These are phyloP conservation scores for Urosaurus nigricauda DNA, from an alignment of 2,797 vertebrate genomes.

Conservation along the genomic window DNA sequence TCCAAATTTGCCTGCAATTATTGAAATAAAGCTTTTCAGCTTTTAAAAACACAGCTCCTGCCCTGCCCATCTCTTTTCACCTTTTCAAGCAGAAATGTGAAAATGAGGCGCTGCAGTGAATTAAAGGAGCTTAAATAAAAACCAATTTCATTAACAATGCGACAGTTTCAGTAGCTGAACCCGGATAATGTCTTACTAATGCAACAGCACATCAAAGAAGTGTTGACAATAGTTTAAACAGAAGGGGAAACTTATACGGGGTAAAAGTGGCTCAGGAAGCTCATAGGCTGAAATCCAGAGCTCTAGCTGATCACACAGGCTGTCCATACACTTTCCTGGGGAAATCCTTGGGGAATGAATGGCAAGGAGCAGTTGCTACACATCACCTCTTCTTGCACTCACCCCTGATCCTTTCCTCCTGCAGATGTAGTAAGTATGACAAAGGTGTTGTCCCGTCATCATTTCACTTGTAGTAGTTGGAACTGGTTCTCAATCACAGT, in stretches of 20 bases:
- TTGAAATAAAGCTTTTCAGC: background rate
- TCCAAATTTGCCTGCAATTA: background rate
- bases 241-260: background rate
- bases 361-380: too few species aligned
- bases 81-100: constrained; percentile 5
- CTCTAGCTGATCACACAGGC: background rate
- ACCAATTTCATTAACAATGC: constrained; percentile 35
- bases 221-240: background rate
- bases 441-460: too few species aligned
- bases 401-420: too few species aligned
- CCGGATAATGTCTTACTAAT: constrained; percentile 23
- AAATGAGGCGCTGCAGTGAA: constrained; percentile 9
- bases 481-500: background rate
- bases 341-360: too few species aligned
- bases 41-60: background rate
- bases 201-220: background rate
- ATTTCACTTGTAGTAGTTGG: background rate
- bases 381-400: too few species aligned
- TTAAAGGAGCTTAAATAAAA: constrained; percentile 38
- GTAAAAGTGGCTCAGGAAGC: background rate
- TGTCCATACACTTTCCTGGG: too few species aligned
- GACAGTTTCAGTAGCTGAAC: constrained; percentile 24
- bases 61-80: background rate
- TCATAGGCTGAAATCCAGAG: background rate
- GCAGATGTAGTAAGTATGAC: too few species aligned